Conservation (phyloP, 2,113 vertebrate species). For the Chaetura pelagica region DNA sequence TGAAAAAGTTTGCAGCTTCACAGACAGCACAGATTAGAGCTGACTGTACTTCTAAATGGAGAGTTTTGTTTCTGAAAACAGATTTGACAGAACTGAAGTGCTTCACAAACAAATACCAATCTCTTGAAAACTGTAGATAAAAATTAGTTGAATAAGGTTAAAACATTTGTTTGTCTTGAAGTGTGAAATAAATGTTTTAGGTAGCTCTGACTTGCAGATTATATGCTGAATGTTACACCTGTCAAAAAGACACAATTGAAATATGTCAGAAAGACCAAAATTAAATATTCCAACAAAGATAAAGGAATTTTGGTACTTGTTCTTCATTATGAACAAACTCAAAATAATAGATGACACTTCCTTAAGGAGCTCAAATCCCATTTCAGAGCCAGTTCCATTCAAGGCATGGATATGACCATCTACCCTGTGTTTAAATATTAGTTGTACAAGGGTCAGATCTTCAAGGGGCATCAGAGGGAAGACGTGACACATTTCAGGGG, state of each 20-base stretch:
- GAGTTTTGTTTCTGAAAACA: neutral
- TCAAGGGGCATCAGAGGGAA: neutral
- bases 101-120: slow-evolving; percentile 13
- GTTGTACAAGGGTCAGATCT: neutral
- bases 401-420: accelerated
- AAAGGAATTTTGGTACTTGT: neutral
- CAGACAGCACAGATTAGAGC: neutral
- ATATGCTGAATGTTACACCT: neutral
- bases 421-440: neutral
- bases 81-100: neutral
- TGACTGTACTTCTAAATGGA: neutral
- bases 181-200: neutral
- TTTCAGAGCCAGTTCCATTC: neutral
- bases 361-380: neutral
- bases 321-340: neutral
- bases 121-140: neutral
- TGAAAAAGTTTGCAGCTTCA: slow-evolving; percentile 13
- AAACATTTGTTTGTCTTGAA: neutral
- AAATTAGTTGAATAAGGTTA: neutral
- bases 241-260: neutral
- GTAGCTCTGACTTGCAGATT: neutral
- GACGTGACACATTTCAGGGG: neutral
- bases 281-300: neutral
- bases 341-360: neutral
- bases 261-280: neutral